A percentile compares a stretch with the other conserved stretches of the same genome.
These are phyloP conservation scores for Melanargia galathea DNA, from an alignment of 2,888 invertebrate genomes.

Conservation along the genomic window DNA sequence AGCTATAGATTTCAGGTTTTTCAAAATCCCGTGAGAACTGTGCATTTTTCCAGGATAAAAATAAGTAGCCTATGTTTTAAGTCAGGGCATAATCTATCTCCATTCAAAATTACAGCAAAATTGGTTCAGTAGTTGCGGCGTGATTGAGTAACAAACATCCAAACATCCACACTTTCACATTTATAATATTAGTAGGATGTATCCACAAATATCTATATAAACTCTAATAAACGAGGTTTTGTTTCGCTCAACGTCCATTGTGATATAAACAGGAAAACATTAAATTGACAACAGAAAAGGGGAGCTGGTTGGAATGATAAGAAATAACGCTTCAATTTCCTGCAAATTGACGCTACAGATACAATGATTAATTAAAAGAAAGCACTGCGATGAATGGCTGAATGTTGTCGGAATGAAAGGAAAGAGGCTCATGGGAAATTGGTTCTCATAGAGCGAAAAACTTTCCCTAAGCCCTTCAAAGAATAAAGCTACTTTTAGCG, in stretches of 20 bases:
- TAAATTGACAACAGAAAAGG: constrained; percentile 2
- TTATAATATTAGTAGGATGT: too few species aligned
- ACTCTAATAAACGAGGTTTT: not conserved
- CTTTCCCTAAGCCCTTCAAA: not conserved
- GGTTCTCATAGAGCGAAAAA: not conserved
- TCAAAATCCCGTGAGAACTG: too few species aligned
- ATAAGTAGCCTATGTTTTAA: too few species aligned
- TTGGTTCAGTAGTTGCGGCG: too few species aligned
- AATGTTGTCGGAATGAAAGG: constrained; percentile 7
- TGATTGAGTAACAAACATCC: too few species aligned
- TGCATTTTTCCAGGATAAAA: too few species aligned
- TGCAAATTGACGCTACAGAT: not conserved
- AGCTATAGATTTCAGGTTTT: too few species aligned
- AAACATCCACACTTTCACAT: too few species aligned
- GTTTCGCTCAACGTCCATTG: not conserved
- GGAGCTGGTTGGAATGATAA: constrained; percentile 2
- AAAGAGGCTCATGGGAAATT: constrained; percentile 1
- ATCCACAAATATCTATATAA: too few species aligned
- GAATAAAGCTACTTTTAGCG: constrained; percentile 7
- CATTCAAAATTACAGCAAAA: too few species aligned
- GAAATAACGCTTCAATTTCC: constrained; percentile 8
- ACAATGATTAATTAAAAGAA: constrained; percentile 13
- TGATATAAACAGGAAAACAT: constrained; percentile 1
- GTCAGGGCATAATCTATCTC: too few species aligned
- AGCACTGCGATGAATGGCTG: constrained; percentile 11